Conservation (phyloP, 2,113 vertebrate species). For the Irena cyanogastra region DNA sequence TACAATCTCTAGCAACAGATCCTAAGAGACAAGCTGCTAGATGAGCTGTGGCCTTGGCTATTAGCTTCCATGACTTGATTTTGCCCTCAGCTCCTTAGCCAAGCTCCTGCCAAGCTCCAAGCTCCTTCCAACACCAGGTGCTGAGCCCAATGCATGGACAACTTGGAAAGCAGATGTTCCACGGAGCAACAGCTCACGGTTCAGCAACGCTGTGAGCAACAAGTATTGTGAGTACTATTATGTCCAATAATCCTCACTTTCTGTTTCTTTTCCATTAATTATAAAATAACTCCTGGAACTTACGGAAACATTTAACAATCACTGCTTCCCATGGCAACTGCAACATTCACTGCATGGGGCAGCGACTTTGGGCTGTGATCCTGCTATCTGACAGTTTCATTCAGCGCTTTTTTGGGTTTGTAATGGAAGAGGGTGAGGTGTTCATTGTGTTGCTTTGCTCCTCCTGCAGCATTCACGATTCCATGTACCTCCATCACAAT, state of each 20-base stretch:
- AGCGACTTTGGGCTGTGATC: neutral
- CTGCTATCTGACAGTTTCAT: neutral
- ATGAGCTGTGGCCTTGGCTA: neutral
- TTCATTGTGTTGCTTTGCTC: neutral
- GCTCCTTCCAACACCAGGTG: fast-evolving
- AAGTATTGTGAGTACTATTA: neutral
- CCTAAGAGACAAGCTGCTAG: neutral
- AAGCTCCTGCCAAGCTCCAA: neutral
- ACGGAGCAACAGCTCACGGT: neutral
- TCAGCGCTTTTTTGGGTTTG: neutral
- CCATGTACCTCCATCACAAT: neutral
- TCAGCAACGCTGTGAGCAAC: neutral
- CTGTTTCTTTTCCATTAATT: neutral
- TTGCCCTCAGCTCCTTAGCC: neutral
- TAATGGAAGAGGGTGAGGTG: neutral
- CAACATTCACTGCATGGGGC: fast-evolving
- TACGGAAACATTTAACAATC: neutral
- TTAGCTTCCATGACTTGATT: neutral
- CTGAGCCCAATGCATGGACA: neutral
- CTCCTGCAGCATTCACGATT: neutral
- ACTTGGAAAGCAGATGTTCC: neutral
- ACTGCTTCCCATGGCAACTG: neutral
- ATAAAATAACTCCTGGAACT: neutral
- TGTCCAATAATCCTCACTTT: neutral
- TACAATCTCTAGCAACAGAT: neutral